phyloP scores from a whole-genome alignment of 53 echinoderm and acorn worm species.

The Stichopus horrens region DNA sequence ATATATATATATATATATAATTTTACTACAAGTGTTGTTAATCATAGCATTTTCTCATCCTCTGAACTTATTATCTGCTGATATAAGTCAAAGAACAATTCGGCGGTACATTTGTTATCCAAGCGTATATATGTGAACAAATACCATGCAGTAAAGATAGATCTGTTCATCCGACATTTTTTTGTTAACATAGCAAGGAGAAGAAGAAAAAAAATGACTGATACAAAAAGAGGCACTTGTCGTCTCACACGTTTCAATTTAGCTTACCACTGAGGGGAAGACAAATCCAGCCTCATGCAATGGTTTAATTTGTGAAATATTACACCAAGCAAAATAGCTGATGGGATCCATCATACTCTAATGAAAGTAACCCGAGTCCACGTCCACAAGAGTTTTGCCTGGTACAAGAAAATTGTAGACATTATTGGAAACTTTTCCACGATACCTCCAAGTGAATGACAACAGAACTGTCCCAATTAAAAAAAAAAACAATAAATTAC shows the following conservation, averaged over 20 bases:
- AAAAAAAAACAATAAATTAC: too few species aligned
- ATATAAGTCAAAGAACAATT: too few species aligned
- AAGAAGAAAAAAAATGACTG: neutral
- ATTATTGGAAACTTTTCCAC: neutral
- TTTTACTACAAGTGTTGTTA: too few species aligned
- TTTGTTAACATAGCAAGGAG: neutral
- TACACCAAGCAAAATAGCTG: constrained; percentile 36
- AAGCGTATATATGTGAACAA: too few species aligned
- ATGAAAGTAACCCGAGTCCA: constrained; percentile 37
- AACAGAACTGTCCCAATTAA: neutral
- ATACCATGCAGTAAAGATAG: too few species aligned
- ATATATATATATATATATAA: too few species aligned
- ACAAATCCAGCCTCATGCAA: neutral
- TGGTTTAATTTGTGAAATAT: constrained; percentile 44
- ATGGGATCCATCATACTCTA: constrained; percentile 28
- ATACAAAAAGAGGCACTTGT: neutral
- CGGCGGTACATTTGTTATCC: too few species aligned
- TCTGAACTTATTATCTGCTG: too few species aligned
- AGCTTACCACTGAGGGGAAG: constrained; percentile 1
- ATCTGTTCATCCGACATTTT: neutral
- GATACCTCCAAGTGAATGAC: neutral
- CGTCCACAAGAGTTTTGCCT: constrained; percentile 1
- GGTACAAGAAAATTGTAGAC: constrained; percentile 3
- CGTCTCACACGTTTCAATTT: constrained; percentile 31
- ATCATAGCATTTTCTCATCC: too few species aligned